Base-by-base conservation (phyloP, 2,888 invertebrate genomes). In the Diplazon laetatorius region DNA sequence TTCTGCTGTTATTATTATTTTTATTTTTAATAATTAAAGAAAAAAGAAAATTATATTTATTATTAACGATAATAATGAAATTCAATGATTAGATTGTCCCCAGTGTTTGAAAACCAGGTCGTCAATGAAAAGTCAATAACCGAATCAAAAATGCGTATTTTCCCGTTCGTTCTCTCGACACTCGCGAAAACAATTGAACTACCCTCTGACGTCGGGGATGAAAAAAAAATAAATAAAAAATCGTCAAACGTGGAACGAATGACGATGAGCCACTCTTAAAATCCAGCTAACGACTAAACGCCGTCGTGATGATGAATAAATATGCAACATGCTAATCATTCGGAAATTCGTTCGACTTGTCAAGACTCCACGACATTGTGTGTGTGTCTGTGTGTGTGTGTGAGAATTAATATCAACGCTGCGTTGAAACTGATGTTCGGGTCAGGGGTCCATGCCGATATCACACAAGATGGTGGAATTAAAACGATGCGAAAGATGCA, bases 381-480 rank as follows among this genome's bases (percentile, higher is more conserved):
- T 55, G 44, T 52, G 42, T 42, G 39, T 63, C 60, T 66, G 59
- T 42, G 30, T 68, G 10, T 66, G n/a, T n/a, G n/a, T n/a, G n/a
- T n/a, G 6, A 30, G 30, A 30, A 30, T 30, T 30, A 30, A 35
- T 57, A 44, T 72, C 18, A 42, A 37, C 60, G 65, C 39, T 52
- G 39, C 50, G 42, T 50, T 57, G 57, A 46, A 65, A 71, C 59
- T 65, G 48, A 76, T 68, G 50, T 55, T 52, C 69, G 80, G 88
- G 85, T 88, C 85, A 80, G 57, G 85, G 88, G 86, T 88, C 85
- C 80, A 63, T 70, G 65, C 65, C 71, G 88, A 88, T 88, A 87
- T 73, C 80, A 84, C 81, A 82, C 79, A 80, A 65, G 78, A 75
- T 75, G 59, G 78, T 83, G n/a, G n/a, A n/a, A 85, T 85, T 86